Percentiles rank a stretch among this genome's conserved stretches.
Evolutionary conservation across 2,797 vertebrate genomes (phyloP).

Genomic region (Aplochiton taeniatus): DNA sequence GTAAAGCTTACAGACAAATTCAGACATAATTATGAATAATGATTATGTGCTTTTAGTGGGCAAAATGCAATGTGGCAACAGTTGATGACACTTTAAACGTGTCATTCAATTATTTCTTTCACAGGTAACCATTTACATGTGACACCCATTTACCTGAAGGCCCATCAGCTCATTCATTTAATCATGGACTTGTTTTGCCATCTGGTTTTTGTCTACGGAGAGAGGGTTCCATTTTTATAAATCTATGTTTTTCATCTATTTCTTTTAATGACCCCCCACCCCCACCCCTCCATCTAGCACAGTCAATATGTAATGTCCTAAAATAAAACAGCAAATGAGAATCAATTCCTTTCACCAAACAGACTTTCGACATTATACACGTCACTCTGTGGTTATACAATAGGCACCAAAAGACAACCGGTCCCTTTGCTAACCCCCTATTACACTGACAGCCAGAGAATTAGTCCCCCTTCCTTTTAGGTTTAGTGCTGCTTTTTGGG

Average conservation of each 20-base stretch:
- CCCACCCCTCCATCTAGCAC: too few relatives aligned
- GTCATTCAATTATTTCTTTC: constrained; percentile 54
- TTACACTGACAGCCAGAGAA: constrained; percentile 48
- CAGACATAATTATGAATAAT: constrained; percentile 49
- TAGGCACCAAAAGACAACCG: constrained; percentile 19
- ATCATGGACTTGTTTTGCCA: constrained; percentile 21
- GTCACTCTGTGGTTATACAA: constrained; percentile 33
- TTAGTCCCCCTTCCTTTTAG: constrained; percentile 38
- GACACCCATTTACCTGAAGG: constrained; percentile 26
- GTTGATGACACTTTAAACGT: constrained; percentile 46
- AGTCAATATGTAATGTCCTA: too few relatives aligned
- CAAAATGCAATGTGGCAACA: constrained; percentile 40
- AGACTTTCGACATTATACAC: too few relatives aligned
- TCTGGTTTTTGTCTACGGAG: too few relatives aligned
- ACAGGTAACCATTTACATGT: constrained; percentile 47
- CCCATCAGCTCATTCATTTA: constrained; percentile 30
- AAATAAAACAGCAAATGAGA: too few relatives aligned
- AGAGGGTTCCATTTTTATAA: neutral
- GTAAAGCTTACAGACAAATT: constrained; percentile 43
- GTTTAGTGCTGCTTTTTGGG: constrained; percentile 22
- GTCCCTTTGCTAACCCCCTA: constrained; percentile 27
- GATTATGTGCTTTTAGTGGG: constrained; percentile 46
- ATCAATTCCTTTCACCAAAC: too few relatives aligned
- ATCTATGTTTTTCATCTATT: neutral
- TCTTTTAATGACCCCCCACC: too few relatives aligned